Base-by-base conservation (phyloP, 2,888 invertebrate genomes). In the Hydraecia micacea region DNA sequence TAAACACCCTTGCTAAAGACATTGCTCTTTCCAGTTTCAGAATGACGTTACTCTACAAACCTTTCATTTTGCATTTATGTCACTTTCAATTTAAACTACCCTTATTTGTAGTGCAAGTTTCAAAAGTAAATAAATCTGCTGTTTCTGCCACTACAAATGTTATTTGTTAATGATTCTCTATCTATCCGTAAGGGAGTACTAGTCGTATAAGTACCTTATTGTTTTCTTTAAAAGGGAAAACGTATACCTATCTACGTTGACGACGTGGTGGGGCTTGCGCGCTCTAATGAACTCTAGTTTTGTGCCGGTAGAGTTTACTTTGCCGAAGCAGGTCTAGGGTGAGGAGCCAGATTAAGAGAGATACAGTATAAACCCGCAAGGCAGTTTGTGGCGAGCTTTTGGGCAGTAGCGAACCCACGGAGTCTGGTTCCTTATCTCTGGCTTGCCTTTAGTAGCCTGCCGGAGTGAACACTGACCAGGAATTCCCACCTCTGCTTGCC, bases 1-100 rank as follows among this genome's bases (percentile, higher is more conserved):
- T 79, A 77, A 79, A 84, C 66, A 81, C 79, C 80, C 79, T 81
- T 79, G 73, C 55, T 69, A 68, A 76, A 82, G 81, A 58, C 75
- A 80, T 75, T 79, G 84, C 72, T 70, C 65, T 78, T 83, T 77
- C 71, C 58, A 28, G 71, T 79, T 68, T 65, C 46, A 70, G n/a
- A 79, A 76, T 73, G n/a, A 68, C 18, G 28, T 39, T 63, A 73
- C 55, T 68, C 60, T 62, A 58, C 13, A 62, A 65, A 65, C 70
- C 72, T 78, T 81, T 78, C 49, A 69, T 65, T 78, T 79, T 62
- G 28, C 52, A 6, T 77, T 77, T 65, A 70, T 49, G 11, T n/a
- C 11, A 62, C 62, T 79, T 66, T 76, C 18, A 49, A 71, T 69
- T 69, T 60, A 63, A 60, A 62, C 58, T 63, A 80, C n/a, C 42